Conservation (phyloP, 2,113 vertebrate species). For the Mesoclemmys tuberculata region DNA sequence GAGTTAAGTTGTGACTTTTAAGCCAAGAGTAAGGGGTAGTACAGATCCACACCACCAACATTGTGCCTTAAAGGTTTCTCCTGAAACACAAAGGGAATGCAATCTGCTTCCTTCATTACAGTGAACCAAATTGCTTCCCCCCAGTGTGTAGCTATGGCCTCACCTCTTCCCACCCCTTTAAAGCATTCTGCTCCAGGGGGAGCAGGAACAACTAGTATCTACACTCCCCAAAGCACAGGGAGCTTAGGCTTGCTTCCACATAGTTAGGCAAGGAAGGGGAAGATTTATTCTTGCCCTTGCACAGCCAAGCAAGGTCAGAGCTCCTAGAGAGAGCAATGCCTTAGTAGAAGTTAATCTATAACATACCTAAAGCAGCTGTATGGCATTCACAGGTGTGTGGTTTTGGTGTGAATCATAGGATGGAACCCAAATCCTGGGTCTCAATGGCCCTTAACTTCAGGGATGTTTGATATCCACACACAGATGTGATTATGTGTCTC, state of each 20-base stretch:
- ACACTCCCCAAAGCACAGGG: not conserved
- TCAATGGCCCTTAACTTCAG: not conserved
- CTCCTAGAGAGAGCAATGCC: not conserved
- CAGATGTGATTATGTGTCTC: not conserved
- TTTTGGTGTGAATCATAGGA: not conserved
- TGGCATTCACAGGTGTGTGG: not conserved
- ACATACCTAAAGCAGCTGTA: not conserved
- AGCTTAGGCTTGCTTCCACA: not conserved
- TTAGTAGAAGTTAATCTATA: not conserved
- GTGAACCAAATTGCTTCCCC: not conserved
- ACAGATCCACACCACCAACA: not conserved
- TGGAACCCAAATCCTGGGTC: not conserved
- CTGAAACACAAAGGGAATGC: not conserved
- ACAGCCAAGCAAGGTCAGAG: not conserved
- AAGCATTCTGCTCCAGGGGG: rapidly evolving
- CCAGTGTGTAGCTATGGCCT: not conserved
- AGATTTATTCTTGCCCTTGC: not conserved
- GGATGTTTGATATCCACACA: not conserved
- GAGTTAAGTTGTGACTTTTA: not conserved
- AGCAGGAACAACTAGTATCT: not conserved
- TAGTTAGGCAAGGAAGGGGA: not conserved
- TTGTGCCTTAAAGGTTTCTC: not conserved
- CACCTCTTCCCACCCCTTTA: not conserved
- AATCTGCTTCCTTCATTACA: not conserved
- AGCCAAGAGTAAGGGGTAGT: rapidly evolving